Percentiles rank a stretch among this genome's conserved stretches.
Evolutionary conservation across 2,113 vertebrate genomes (phyloP).

Genomic region (Corythornis cristatus): DNA sequence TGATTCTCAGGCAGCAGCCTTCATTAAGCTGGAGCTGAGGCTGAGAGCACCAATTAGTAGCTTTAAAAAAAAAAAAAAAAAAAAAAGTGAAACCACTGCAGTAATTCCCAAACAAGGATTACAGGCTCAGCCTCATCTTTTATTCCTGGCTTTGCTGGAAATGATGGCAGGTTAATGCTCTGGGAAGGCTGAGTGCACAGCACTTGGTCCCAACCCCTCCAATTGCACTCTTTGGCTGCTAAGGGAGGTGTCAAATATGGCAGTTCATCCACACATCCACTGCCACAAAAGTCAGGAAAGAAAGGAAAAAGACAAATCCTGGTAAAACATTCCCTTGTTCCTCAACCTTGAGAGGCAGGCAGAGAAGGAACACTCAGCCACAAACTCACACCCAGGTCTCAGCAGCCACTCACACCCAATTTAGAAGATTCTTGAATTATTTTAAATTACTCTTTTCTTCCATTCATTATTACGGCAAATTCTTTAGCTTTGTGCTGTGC

Average conservation of each 20-base stretch:
- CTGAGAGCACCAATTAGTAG: constrained; percentile 26
- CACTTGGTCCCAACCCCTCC: fast-evolving
- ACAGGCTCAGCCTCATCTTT: background rate
- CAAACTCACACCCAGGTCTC: background rate
- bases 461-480: background rate
- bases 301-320: background rate
- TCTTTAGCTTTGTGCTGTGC: background rate
- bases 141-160: background rate
- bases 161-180: fast-evolving
- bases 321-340: background rate
- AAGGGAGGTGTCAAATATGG: background rate
- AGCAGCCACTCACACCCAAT: background rate
- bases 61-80: background rate
- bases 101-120: background rate
- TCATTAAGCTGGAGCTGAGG: constrained; percentile 7
- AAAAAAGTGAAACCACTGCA: background rate
- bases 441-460: background rate
- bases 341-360: background rate
- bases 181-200: background rate
- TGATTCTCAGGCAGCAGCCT: constrained; percentile 28
- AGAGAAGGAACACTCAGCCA: background rate
- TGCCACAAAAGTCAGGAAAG: background rate
- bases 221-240: fast-evolving
- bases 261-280: background rate
- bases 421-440: background rate